Conservation (phyloP, 2,113 vertebrate species). For the Sceloporus undulatus region DNA sequence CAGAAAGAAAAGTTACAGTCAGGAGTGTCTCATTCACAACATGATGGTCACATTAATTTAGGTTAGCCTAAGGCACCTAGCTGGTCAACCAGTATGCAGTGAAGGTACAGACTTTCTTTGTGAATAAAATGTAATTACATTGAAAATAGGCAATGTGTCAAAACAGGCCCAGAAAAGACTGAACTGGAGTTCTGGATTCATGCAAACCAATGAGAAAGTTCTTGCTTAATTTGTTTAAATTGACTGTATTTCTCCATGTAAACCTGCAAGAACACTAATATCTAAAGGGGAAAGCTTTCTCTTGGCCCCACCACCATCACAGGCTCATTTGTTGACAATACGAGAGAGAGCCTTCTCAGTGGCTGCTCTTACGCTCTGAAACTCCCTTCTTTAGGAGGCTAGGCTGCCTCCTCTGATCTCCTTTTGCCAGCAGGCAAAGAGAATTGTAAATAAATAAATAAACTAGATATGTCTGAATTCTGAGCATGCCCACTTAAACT, state of each 20-base stretch:
- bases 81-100: background rate
- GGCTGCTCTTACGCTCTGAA: no score
- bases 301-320: no score
- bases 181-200: background rate
- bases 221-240: background rate
- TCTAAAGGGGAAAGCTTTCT: no score
- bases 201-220: background rate
- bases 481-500: background rate
- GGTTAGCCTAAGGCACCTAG: background rate
- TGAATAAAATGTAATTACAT: background rate
- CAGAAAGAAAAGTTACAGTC: conserved; percentile 42
- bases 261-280: no score
- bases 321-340: no score
- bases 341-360: no score
- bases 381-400: no score
- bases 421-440: no score
- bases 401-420: no score
- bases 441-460: no score
- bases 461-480: background rate
- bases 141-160: background rate
- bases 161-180: background rate
- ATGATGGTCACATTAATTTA: background rate
- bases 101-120: background rate
- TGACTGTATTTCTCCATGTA: no score
- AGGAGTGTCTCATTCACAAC: background rate